Evolutionary conservation across 2,113 vertebrate genomes (phyloP).

Genomic region (Pangasianodon hypophthalmus): DNA sequence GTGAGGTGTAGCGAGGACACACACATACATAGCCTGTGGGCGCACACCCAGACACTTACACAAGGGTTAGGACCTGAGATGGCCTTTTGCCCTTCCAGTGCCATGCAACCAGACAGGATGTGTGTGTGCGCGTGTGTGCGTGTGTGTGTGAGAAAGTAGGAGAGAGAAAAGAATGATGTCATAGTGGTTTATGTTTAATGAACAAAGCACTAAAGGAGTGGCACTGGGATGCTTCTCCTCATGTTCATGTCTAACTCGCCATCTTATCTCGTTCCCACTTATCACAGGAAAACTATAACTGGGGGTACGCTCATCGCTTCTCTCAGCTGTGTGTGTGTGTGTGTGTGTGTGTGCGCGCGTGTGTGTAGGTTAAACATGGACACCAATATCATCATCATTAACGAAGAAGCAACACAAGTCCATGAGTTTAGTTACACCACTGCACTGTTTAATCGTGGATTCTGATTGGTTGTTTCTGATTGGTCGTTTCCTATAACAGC

Average conservation of each 20-base stretch:
- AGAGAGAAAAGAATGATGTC: background rate
- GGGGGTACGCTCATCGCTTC: background rate
- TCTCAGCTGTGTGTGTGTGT: background rate
- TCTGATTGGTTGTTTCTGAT: background rate
- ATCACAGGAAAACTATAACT: background rate
- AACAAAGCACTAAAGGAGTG: background rate
- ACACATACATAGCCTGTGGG: background rate
- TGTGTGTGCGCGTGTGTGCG: conserved; percentile 8
- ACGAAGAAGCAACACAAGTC: background rate
- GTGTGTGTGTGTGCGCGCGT: background rate
- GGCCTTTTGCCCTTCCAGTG: conserved; percentile 32
- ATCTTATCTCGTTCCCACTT: background rate
- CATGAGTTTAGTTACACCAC: background rate
- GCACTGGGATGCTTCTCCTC: background rate
- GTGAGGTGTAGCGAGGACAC: background rate
- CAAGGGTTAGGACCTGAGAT: background rate
- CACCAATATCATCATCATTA: background rate
- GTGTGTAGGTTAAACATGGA: background rate
- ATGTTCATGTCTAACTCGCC: background rate
- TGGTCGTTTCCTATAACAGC: background rate
- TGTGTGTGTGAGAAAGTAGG: background rate
- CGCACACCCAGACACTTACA: conserved; percentile 20
- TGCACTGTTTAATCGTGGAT: background rate
- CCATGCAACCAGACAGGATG: conserved; percentile 20
- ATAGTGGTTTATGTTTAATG: background rate